Base-by-base conservation (phyloP, 1,140 invertebrate genomes). In the Rhagoletis zephyria region DNA sequence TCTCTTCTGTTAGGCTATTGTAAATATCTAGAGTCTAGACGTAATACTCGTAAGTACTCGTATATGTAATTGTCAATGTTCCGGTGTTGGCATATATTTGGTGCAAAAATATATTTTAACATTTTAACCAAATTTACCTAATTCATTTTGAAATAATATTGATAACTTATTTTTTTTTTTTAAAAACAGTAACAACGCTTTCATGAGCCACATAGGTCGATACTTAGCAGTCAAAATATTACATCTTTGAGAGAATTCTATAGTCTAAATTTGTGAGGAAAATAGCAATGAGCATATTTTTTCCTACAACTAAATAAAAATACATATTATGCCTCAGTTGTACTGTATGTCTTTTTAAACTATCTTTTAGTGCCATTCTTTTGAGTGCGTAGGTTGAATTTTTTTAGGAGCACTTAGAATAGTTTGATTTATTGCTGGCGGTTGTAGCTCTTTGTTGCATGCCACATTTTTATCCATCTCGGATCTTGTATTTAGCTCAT, bases 11-110 rank as follows among this genome's bases (percentile, higher is more conserved):
- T 81, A 81, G 74, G 74, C 74, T 81, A 56, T 19, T 81, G 74
- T 81, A 81, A 81, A 56, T 81, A 81, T 81, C 19, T 81, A 81
- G 3, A 12, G 56, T 81, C 19, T 81, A 81, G 3, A 12, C 7
- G 48, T 74, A 51, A 48, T 30, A 30, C 30, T 30, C 30, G 30
- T 48, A 45, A 74, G 10, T n/a, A 63, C 12, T 30, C 30, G 30
- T 48, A 45, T 48, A 16, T n/a, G 16, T 4, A 51, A n/a, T 14
- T 45, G 70, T 81, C n/a, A 81, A 81, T 30, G 48, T 81, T 19
- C 51, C 74, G 74, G 74, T 81, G 74, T 81, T 81, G 74, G 74
- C n/a, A 59, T 81, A 81, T 19, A 59, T 4, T 81, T 81, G 74
- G 19, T 19, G n/a, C 19, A 81, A 51, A 59, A 56, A 67, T 81